Percentiles rank a stretch among this genome's conserved stretches.
Conservation (phyloP, 2,113 vertebrate species). For the Archocentrus centrarchus region DNA sequence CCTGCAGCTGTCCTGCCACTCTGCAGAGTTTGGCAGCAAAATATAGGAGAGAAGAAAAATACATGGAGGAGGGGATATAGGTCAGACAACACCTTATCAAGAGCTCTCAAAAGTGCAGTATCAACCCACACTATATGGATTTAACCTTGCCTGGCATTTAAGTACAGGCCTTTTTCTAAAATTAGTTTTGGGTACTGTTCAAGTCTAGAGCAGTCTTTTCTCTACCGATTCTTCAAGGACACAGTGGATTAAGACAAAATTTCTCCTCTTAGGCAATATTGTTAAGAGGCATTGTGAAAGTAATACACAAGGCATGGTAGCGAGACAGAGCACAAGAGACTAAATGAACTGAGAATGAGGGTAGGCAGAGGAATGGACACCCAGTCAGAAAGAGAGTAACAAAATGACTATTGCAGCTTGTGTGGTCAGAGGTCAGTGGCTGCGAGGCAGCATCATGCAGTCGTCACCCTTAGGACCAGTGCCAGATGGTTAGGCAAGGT, state of each 20-base stretch:
- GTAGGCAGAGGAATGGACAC: neutral
- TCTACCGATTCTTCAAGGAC: neutral
- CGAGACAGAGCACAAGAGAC: neutral
- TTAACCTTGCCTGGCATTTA: slow-evolving; percentile 45
- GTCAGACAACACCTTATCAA: slow-evolving; percentile 67
- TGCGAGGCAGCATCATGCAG: slow-evolving; percentile 26
- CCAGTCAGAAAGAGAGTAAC: slow-evolving; percentile 10
- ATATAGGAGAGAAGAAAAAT: slow-evolving; percentile 48
- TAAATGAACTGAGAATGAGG: slow-evolving; percentile 2
- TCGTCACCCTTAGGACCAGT: slow-evolving; percentile 25
- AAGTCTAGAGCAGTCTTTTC: slow-evolving; percentile 1
- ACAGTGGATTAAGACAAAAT: neutral
- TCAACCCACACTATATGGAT: slow-evolving; percentile 54
- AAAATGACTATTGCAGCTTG: neutral
- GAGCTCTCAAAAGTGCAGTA: slow-evolving; percentile 28
- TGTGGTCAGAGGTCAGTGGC: slow-evolving; percentile 45
- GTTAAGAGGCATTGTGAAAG: neutral
- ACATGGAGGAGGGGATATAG: slow-evolving; percentile 53
- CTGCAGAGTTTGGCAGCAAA: slow-evolving; percentile 68
- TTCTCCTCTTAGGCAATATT: neutral
- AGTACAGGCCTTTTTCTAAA: slow-evolving; percentile 33
- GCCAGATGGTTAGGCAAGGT: slow-evolving; percentile 55
- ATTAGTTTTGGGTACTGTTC: slow-evolving; percentile 27
- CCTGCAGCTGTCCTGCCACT: slow-evolving; percentile 75
- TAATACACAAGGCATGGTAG: neutral